Evolutionary conservation across 2,113 vertebrate species (phyloP), one percentile per base, ranked within the genome.

Genomic region (Pogona vitticeps): DNA sequence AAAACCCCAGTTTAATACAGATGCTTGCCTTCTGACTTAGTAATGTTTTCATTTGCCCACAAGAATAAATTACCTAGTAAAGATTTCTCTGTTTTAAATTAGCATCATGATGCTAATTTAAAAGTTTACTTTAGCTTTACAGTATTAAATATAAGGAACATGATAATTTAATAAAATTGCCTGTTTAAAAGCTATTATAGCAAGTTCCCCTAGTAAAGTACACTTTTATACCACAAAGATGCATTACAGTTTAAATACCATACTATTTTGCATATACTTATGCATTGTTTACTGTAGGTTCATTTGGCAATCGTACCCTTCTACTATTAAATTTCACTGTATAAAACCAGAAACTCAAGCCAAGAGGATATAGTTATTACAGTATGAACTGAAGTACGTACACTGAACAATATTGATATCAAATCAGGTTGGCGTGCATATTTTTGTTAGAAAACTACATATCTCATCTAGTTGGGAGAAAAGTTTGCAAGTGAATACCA

Each of bases 401-500:
- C 90, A 89, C 42, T 31, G 90, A 92, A 94, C 40, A 75, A 15
- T 88, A 86, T 6, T 1, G 63, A 87, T 92, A 93, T 92, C 88
- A 93, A 90, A 85, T 23, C 88, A 93, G 88, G 90, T 86, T 83
- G 81, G 3, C 90, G 88, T 95, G 90, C 84, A 87, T 92, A 92
- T 91, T 93, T 93, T 91, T 80, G 82, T 80, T 59, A 91, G 89
- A 93, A 89, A 80, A 92, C 91, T 81, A 76, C 70, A 86, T 88
- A 93, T 93, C 92, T 85, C 91, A 81, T 78, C 90, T 88, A 87
- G 36, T 90, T 92, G 93, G 33, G 7, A 87, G 79, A 86, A 87
- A 96, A 96, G 95, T 96, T 96, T 88, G 59, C 88, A 93, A 81
- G 88, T 40, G n/a, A 31, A 87, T 75, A 93, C 86, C 91, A 92